A percentile compares a stretch with the other conserved stretches of the same genome.
These are phyloP conservation scores for Chrysolina oricalcia DNA, from an alignment of 2,888 invertebrate genomes.

Conservation along the genomic window DNA sequence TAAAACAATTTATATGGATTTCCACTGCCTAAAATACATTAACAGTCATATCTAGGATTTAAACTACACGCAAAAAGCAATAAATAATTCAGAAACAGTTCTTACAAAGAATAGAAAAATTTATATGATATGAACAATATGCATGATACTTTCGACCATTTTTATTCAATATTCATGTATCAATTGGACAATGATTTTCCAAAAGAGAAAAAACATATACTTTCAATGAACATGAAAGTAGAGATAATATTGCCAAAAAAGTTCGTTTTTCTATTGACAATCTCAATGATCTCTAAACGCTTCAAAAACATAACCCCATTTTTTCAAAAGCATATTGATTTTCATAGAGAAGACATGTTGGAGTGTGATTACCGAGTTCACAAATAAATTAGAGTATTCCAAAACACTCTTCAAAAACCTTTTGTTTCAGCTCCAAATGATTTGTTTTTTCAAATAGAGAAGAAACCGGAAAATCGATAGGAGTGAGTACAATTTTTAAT, in stretches of 20 bases:
- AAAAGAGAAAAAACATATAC: neutral
- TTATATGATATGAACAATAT: conserved; percentile 12
- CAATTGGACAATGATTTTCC: conserved; percentile 10
- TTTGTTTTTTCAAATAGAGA: conserved; percentile 18
- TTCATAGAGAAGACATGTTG: neutral
- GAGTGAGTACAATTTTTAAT: neutral
- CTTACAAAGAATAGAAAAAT: neutral
- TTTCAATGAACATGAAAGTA: neutral
- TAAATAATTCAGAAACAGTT: neutral
- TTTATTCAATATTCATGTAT: conserved; percentile 26
- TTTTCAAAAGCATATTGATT: neutral
- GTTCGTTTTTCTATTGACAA: conserved; percentile 2
- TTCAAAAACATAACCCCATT: conserved; percentile 5
- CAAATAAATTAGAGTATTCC: neutral
- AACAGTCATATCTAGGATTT: neutral
- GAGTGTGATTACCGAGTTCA: neutral
- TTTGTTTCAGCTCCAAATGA: conserved; percentile 26
- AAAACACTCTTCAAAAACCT: neutral
- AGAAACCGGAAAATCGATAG: conserved; percentile 6
- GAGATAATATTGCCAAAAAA: neutral
- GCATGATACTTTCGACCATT: conserved; percentile 18
- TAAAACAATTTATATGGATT: neutral
- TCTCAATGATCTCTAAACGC: conserved; percentile 10
- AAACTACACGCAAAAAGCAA: neutral
- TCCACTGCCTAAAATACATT: neutral